Conservation (phyloP, 2,113 vertebrate species). For the Emydocephalus ijimae region DNA sequence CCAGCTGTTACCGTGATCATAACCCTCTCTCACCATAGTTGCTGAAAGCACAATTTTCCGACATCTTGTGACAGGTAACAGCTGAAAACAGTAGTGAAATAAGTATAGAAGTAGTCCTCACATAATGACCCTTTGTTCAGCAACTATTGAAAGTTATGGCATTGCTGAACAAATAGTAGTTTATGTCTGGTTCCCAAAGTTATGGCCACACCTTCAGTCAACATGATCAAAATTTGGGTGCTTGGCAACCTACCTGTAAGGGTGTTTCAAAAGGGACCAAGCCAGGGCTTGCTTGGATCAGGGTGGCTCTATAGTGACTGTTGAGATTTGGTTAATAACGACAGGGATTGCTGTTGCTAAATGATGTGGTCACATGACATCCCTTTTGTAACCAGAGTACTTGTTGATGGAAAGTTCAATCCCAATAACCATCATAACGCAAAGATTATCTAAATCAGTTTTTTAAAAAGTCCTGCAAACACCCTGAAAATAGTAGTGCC, state of each 20-base stretch:
- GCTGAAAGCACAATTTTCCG: not conserved
- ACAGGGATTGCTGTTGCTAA: not conserved
- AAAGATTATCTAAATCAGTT: not conserved
- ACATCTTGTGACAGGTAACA: not conserved
- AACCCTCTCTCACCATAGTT: not conserved
- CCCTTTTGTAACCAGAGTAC: not conserved
- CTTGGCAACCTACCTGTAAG: not conserved
- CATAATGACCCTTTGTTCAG: not conserved
- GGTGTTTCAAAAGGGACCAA: not conserved
- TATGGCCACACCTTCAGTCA: not conserved
- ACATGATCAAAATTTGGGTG: not conserved
- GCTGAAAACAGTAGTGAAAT: not conserved
- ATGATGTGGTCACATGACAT: not conserved
- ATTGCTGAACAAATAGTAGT: not conserved
- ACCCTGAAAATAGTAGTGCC: not conserved
- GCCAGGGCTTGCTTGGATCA: not conserved
- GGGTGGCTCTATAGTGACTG: not conserved
- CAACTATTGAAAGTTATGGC: not conserved
- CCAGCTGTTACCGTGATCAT: not conserved
- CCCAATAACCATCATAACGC: not conserved
- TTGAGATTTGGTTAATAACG: not conserved
- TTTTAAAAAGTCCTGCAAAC: not conserved
- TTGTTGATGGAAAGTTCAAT: not conserved
- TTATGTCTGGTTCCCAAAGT: not conserved
- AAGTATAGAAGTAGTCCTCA: not conserved